phyloP scores from a whole-genome alignment of 2,888 invertebrate species.

The Mesochorus sp. region DNA sequence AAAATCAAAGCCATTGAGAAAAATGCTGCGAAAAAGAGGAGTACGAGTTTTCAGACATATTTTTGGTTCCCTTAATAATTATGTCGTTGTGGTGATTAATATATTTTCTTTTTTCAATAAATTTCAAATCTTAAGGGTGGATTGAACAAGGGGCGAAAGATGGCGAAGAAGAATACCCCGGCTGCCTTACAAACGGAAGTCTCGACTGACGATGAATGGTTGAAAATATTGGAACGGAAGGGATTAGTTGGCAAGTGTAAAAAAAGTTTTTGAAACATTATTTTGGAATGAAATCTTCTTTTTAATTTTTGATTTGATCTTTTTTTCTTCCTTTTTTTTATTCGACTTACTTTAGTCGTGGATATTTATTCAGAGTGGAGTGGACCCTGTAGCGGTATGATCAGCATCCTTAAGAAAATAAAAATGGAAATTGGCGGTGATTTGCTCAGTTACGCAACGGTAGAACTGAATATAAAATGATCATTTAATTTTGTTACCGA shows the following conservation, averaged over 20 bases:
- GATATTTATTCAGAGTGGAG: conserved; percentile 98
- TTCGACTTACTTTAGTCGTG: conserved; percentile 85
- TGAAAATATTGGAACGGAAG: conserved; percentile 88
- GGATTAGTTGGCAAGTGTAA: conserved; percentile 86
- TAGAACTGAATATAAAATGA: conserved; percentile 77
- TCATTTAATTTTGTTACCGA: background rate
- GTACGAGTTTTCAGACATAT: conserved; percentile 21
- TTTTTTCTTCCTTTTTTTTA: conserved; percentile 7
- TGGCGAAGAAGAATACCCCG: conserved; percentile 90
- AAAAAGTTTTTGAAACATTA: background rate
- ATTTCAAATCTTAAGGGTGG: conserved; percentile 69
- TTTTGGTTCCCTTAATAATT: background rate
- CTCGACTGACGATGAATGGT: conserved; percentile 92
- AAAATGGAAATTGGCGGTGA: conserved; percentile 96
- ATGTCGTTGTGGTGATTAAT: background rate
- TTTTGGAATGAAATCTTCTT: background rate
- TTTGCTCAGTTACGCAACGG: conserved; percentile 90
- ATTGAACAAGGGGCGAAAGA: conserved; percentile 76
- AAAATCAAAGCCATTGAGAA: background rate
- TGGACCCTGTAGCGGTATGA: conserved; percentile 95
- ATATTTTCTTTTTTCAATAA: conserved; percentile 1
- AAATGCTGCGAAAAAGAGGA: conserved; percentile 43
- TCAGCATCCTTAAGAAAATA: conserved; percentile 92
- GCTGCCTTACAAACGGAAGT: conserved; percentile 92
- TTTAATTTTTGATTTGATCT: conserved; percentile 10